phyloP scores from a whole-genome alignment of 1,140 invertebrate genomes.

The Dendroctonus valens region DNA sequence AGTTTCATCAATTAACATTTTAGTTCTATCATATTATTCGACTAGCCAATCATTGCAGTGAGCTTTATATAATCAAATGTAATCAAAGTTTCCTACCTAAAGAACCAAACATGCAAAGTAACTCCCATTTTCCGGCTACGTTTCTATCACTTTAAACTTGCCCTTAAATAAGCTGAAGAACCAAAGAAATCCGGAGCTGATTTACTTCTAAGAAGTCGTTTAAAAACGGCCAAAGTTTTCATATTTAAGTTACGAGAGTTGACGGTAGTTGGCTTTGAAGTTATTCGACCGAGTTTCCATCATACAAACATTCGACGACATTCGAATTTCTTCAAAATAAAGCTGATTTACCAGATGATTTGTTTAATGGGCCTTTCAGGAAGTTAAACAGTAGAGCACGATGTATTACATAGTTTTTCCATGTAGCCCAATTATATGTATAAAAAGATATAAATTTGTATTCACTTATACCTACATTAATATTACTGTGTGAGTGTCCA shows the following conservation, averaged over 20 bases:
- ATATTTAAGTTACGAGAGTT: constrained; percentile 15
- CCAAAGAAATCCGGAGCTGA: constrained; percentile 8
- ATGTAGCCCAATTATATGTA: too few species aligned
- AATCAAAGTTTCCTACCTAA: neutral
- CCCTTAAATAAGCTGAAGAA: constrained; percentile 14
- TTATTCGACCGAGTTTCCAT: neutral
- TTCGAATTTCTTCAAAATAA: constrained; percentile 8
- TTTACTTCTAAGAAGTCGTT: constrained; percentile 15
- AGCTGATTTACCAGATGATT: constrained; percentile 11
- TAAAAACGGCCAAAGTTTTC: constrained; percentile 15
- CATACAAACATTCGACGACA: constrained; percentile 2
- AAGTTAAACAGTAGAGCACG: too few species aligned
- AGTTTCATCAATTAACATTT: too few species aligned
- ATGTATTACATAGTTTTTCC: too few species aligned
- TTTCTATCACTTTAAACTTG: constrained; percentile 2
- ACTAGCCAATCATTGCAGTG: too few species aligned
- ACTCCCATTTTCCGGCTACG: neutral
- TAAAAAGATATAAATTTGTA: too few species aligned
- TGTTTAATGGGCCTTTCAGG: neutral
- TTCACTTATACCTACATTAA: too few species aligned
- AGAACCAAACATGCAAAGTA: neutral
- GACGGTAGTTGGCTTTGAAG: constrained; percentile 10
- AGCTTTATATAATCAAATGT: neutral
- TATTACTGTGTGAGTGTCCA: too few species aligned
- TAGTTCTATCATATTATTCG: too few species aligned